These are phyloP conservation scores for Gnathonemus echidnorhynchus DNA, from an alignment of 2,113 vertebrate species.

Conservation along the genomic window DNA sequence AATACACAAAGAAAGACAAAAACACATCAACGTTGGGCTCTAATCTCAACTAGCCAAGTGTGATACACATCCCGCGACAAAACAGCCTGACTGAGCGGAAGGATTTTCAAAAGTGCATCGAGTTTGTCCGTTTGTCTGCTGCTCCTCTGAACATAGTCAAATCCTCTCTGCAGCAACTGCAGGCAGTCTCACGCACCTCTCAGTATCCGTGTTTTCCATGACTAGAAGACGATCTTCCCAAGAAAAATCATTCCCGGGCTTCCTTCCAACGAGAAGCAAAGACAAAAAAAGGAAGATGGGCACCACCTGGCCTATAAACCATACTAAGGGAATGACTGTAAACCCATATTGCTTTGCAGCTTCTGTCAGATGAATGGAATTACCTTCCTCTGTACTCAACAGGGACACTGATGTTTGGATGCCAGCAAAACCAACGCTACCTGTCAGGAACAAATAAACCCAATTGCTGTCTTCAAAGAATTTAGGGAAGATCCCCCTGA, in stretches of 20 bases:
- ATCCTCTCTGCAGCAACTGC: not conserved
- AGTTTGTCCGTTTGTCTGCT: not conserved
- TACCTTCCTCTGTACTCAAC: constrained; percentile 9
- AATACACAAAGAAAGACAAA: not conserved
- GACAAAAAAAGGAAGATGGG: not conserved
- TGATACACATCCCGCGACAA: not conserved
- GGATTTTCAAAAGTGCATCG: not conserved
- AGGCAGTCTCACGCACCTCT: not conserved
- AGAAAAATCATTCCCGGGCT: not conserved
- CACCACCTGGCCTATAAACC: constrained; percentile 13
- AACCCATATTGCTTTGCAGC: constrained; percentile 17
- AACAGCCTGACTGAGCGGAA: too few species aligned
- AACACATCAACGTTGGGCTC: not conserved
- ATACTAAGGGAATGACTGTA: not conserved
- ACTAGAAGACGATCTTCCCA: not conserved
- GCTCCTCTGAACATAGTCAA: not conserved
- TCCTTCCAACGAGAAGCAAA: not conserved
- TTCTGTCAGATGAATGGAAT: constrained; percentile 17
- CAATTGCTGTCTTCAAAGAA: not conserved
- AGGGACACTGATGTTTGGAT: not conserved
- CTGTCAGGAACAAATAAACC: constrained; percentile 1
- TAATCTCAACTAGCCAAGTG: not conserved
- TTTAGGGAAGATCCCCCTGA: not conserved
- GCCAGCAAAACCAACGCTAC: not conserved
- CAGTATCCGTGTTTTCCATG: not conserved